These are phyloP conservation scores for Amphilophus citrinellus DNA, from an alignment of 2,113 vertebrate species.

Conservation along the genomic window DNA sequence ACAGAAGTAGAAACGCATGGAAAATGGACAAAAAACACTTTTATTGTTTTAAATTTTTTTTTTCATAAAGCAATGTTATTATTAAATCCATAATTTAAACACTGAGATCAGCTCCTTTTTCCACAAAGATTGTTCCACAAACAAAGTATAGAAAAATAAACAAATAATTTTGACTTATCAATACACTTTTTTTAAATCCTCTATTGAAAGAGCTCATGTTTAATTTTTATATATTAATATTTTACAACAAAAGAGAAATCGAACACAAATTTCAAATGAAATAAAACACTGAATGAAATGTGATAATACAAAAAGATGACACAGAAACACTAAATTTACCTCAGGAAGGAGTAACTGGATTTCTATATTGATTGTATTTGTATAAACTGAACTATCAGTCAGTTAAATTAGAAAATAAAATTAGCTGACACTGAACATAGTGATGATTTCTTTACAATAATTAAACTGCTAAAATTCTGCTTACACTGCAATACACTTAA, in stretches of 20 bases:
- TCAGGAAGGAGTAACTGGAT: rapidly evolving
- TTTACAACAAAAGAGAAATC: rapidly evolving
- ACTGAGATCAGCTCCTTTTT: rapidly evolving
- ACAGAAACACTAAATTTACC: not conserved
- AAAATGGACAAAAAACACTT: not conserved
- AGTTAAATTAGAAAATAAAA: not conserved
- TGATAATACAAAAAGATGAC: rapidly evolving
- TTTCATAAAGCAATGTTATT: not conserved
- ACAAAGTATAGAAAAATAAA: not conserved
- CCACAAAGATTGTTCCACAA: not conserved
- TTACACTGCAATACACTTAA: too few species aligned
- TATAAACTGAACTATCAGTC: not conserved
- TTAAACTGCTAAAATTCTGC: too few species aligned
- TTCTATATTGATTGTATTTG: too few species aligned
- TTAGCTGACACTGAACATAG: too few species aligned
- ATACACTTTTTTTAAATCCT: too few species aligned
- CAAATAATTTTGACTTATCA: too few species aligned
- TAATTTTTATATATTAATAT: too few species aligned
- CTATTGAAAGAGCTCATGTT: too few species aligned
- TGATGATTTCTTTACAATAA: too few species aligned
- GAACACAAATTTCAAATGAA: not conserved
- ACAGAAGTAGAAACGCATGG: not conserved
- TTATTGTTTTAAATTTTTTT: not conserved
- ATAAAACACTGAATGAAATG: not conserved
- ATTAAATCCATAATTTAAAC: not conserved